Evolutionary conservation across 2,797 vertebrate species (phyloP).

Genomic region (Momotus momota): DNA sequence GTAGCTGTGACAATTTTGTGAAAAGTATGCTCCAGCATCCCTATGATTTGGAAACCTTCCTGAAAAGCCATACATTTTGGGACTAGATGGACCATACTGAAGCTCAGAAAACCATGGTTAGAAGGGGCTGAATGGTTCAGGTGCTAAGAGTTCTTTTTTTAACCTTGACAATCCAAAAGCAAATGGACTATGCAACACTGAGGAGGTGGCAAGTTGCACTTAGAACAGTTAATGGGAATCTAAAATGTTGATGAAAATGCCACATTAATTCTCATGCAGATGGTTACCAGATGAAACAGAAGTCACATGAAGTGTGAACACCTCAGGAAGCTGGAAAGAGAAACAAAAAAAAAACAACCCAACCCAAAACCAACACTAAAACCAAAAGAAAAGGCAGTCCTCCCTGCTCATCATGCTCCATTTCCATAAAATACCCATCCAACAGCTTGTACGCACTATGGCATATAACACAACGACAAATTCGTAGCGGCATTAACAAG

Average conservation of each 20-base stretch:
- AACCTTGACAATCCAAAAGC: neutral
- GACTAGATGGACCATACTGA: neutral
- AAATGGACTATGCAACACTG: neutral
- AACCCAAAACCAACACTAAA: too few species aligned
- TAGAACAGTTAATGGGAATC: neutral
- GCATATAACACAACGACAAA: neutral
- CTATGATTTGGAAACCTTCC: neutral
- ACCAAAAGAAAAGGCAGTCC: fast-evolving
- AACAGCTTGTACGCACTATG: neutral
- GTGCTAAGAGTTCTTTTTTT: neutral
- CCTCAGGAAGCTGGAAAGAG: neutral
- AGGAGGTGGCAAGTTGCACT: neutral
- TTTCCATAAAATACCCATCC: neutral
- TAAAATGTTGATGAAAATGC: neutral
- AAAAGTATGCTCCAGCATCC: neutral
- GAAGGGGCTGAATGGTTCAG: neutral
- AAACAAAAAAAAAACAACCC: too few species aligned
- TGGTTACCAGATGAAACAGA: neutral
- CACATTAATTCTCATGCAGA: neutral
- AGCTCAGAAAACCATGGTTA: neutral
- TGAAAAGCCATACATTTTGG: neutral
- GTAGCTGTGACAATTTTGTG: neutral
- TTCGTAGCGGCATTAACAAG: neutral
- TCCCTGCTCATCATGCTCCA: neutral
- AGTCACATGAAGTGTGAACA: neutral